These are phyloP conservation scores for Phyllostomus discolor DNA, from an alignment of 2,113 vertebrate genomes.

Conservation along the genomic window DNA sequence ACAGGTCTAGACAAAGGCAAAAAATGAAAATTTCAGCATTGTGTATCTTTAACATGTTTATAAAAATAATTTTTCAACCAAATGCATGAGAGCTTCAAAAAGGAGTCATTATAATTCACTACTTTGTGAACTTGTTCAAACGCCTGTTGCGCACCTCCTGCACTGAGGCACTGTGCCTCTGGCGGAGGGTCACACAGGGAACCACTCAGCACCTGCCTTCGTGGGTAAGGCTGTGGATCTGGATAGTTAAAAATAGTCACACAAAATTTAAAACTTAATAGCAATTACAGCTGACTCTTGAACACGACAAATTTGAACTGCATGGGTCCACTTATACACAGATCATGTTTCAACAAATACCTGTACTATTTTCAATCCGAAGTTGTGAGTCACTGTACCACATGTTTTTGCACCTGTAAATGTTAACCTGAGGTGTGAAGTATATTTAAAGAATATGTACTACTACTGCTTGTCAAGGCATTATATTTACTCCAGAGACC, in stretches of 20 bases:
- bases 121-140: neutral
- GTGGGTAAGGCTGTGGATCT: neutral
- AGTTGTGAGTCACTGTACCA: neutral
- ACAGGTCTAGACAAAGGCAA: neutral
- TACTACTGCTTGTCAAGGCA: neutral
- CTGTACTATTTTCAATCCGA: neutral
- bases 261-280: neutral
- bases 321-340: neutral
- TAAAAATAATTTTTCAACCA: neutral
- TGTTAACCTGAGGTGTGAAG: neutral
- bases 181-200: neutral
- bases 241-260: neutral
- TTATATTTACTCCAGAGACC: neutral
- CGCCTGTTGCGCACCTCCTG: fast-evolving
- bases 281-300: neutral
- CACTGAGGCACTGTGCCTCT: neutral
- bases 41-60: neutral
- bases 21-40: neutral
- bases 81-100: neutral
- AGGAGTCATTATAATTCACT: neutral
- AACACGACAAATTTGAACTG: neutral
- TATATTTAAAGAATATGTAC: neutral
- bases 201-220: neutral
- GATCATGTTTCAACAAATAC: neutral
- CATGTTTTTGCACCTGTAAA: neutral